Conservation (phyloP, 2,888 invertebrate species). For the Leptinotarsa rubiginosa region DNA sequence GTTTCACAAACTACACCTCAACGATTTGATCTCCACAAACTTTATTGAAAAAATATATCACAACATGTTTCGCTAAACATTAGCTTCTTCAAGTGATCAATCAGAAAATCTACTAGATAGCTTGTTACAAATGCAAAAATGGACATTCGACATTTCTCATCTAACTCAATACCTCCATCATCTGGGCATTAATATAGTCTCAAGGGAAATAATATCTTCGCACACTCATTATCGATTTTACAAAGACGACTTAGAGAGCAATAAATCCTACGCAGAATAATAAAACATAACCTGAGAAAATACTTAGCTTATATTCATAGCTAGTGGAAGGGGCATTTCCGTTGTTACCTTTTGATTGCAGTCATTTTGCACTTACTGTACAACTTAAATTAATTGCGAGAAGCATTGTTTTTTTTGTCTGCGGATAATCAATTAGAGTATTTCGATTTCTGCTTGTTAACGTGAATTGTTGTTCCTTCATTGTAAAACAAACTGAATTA, state of each 20-base stretch:
- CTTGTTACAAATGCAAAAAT: no score
- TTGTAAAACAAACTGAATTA: constrained; percentile 8
- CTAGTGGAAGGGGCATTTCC: constrained; percentile 3
- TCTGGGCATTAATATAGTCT: background rate
- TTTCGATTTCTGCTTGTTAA: constrained; percentile 4
- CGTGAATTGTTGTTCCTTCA: background rate
- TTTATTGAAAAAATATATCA: no score
- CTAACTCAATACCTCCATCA: background rate
- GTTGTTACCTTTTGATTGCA: constrained; percentile 9
- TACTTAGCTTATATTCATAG: background rate
- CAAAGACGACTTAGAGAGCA: background rate
- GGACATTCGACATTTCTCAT: background rate
- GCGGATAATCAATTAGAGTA: constrained; percentile 9
- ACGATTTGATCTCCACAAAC: no score
- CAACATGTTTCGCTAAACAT: no score
- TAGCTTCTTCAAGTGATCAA: no score
- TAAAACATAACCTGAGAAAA: constrained; percentile 10
- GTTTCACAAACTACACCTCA: no score
- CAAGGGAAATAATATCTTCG: background rate
- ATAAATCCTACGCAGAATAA: constrained; percentile 12
- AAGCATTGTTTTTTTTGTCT: constrained; percentile 13
- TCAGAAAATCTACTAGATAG: no score
- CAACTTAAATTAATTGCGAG: constrained; percentile 15
- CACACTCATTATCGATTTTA: constrained; percentile 10
- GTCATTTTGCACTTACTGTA: constrained; percentile 16